These are phyloP conservation scores for Sciaenops ocellatus DNA, from an alignment of 2,797 vertebrate species.

Conservation along the genomic window DNA sequence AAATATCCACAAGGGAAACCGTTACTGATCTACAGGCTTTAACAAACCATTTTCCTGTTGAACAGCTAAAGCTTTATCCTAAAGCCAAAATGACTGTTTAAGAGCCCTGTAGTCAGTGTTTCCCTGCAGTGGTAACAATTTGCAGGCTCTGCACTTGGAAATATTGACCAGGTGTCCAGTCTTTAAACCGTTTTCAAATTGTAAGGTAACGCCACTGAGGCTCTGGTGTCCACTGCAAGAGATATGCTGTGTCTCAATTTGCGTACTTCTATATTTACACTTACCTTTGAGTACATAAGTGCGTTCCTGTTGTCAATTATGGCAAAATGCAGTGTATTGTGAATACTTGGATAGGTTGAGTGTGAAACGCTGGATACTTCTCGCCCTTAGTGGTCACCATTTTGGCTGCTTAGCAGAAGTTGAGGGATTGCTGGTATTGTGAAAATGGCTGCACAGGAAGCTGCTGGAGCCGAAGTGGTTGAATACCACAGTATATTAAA, in stretches of 20 bases:
- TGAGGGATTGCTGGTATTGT: too few species aligned
- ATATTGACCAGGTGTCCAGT: neutral
- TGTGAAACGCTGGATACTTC: too few species aligned
- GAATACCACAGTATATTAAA: too few species aligned
- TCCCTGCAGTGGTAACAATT: neutral
- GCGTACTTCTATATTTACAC: too few species aligned
- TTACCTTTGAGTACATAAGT: too few species aligned
- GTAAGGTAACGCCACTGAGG: neutral
- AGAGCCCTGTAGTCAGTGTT: neutral
- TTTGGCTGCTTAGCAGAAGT: too few species aligned
- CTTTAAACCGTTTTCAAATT: neutral
- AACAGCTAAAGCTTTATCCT: neutral
- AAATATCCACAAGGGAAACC: neutral
- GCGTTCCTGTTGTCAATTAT: too few species aligned
- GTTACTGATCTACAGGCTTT: neutral
- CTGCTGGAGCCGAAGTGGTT: too few species aligned
- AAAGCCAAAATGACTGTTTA: neutral
- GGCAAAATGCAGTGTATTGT: too few species aligned
- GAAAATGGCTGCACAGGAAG: too few species aligned
- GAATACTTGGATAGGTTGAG: too few species aligned
- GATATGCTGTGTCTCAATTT: neutral
- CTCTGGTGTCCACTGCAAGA: neutral
- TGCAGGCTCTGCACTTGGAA: neutral
- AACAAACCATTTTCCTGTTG: slow-evolving; percentile 5
- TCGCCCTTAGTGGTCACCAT: too few species aligned